Conservation (phyloP, 2,888 invertebrate genomes). For the Drosophila formosana region DNA sequence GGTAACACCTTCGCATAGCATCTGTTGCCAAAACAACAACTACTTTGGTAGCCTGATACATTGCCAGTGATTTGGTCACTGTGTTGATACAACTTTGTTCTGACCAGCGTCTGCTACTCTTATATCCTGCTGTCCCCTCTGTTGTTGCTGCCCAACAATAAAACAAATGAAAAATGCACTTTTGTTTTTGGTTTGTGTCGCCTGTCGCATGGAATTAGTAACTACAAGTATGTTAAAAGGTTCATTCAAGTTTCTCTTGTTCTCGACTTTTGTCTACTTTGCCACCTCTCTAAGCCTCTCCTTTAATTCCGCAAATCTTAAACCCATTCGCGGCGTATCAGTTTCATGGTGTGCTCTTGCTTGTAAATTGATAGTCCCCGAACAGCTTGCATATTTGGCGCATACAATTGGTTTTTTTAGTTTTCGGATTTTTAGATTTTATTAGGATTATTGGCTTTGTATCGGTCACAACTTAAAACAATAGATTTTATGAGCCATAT, state of each 20-base stretch:
- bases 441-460: not conserved
- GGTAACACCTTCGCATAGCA: slow-evolving; percentile 75
- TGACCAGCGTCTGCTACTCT: slow-evolving; percentile 38
- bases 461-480: not conserved
- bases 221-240: slow-evolving; percentile 82
- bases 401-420: slow-evolving; percentile 52
- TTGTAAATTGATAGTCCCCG: slow-evolving; percentile 75
- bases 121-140: slow-evolving; percentile 32
- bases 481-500: not conserved
- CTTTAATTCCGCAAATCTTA: slow-evolving; percentile 1
- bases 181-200: slow-evolving; percentile 63
- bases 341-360: slow-evolving; percentile 78
- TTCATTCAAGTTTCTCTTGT: slow-evolving; percentile 81
- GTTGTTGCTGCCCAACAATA: slow-evolving; percentile 53
- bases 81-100: slow-evolving; percentile 77
- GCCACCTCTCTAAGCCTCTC: slow-evolving; percentile 49
- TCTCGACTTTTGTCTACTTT: slow-evolving; percentile 74
- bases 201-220: slow-evolving; percentile 82
- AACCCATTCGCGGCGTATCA: slow-evolving; percentile 67
- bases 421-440: not conserved
- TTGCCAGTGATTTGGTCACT: slow-evolving; percentile 72
- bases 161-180: slow-evolving; percentile 77
- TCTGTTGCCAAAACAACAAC: slow-evolving; percentile 58
- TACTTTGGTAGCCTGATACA: slow-evolving; percentile 63
- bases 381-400: slow-evolving; percentile 72